Conservation (phyloP, 2,888 invertebrate species). For the Penaeus monodon region DNA sequence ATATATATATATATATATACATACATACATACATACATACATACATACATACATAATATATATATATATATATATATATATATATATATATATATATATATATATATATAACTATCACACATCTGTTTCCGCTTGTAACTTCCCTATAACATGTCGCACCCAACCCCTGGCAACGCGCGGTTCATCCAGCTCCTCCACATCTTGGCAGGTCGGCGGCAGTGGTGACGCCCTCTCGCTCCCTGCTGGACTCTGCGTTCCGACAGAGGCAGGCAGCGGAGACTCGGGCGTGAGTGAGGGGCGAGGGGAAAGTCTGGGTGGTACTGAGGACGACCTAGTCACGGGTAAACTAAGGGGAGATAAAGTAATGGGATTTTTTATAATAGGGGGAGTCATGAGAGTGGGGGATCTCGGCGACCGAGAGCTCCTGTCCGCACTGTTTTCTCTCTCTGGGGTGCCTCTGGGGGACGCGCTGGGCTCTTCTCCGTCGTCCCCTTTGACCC, state of each 20-base stretch:
- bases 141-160: slow-evolving; percentile 82
- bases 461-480: background rate
- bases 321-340: slow-evolving; percentile 44
- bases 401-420: slow-evolving; percentile 32
- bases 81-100: background rate
- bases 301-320: slow-evolving; percentile 28
- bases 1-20: no score
- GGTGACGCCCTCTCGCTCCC: slow-evolving; percentile 39
- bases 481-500: slow-evolving; percentile 31
- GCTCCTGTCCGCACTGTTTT: background rate
- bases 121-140: slow-evolving; percentile 73
- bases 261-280: slow-evolving; percentile 29
- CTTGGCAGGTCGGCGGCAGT: background rate
- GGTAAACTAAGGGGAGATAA: slow-evolving; percentile 69
- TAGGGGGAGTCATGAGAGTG: slow-evolving; percentile 36
- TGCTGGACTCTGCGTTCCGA: slow-evolving; percentile 20
- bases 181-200: slow-evolving; percentile 36
- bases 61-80: no score
- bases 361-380: slow-evolving; percentile 68
- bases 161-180: slow-evolving; percentile 73
- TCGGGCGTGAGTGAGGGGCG: slow-evolving; percentile 24
- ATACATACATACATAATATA: no score
- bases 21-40: no score
- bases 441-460: slow-evolving; percentile 14
- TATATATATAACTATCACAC: background rate